phyloP scores from a whole-genome alignment of 2,797 vertebrate genomes.

The Artibeus jamaicensis region DNA sequence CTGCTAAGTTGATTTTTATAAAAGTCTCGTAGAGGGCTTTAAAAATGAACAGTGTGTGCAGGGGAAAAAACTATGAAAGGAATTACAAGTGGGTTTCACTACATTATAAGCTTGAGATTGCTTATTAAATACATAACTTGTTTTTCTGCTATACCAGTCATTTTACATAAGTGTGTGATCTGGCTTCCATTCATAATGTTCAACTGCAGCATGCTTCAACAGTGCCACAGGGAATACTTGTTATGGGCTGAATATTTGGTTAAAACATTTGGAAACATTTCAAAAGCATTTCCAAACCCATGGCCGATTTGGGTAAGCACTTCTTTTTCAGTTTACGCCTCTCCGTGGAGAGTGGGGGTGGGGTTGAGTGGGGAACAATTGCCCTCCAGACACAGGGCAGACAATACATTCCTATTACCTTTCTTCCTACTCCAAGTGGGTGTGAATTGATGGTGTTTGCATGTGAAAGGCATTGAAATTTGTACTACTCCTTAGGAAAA shows the following conservation, averaged over 20 bases:
- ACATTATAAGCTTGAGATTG: constrained; percentile 70
- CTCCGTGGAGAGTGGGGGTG: background rate
- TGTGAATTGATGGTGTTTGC: background rate
- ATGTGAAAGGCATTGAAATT: constrained; percentile 41
- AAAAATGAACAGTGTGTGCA: constrained; percentile 64
- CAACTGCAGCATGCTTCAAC: constrained; percentile 41
- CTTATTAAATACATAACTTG: constrained; percentile 77
- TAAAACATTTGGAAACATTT: constrained; percentile 71
- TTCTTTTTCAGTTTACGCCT: constrained; percentile 39
- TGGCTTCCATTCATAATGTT: constrained; percentile 70
- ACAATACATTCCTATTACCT: background rate
- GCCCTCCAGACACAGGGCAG: background rate
- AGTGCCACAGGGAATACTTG: constrained; percentile 58
- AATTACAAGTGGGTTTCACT: constrained; percentile 67
- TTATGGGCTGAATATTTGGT: constrained; percentile 73
- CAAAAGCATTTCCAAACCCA: constrained; percentile 48
- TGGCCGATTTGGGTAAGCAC: constrained; percentile 36
- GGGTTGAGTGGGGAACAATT: background rate
- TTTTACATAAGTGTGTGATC: constrained; percentile 73
- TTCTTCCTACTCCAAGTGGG: background rate
- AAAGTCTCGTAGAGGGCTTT: constrained; percentile 61
- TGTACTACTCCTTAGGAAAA: background rate
- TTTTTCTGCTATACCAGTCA: constrained; percentile 70
- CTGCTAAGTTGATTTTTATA: constrained; percentile 63
- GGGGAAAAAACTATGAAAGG: constrained; percentile 11